Evolutionary conservation across 1,140 invertebrate species (phyloP), one percentile per base, ranked within the genome.

Genomic region (Hylaeus anthracinus): DNA sequence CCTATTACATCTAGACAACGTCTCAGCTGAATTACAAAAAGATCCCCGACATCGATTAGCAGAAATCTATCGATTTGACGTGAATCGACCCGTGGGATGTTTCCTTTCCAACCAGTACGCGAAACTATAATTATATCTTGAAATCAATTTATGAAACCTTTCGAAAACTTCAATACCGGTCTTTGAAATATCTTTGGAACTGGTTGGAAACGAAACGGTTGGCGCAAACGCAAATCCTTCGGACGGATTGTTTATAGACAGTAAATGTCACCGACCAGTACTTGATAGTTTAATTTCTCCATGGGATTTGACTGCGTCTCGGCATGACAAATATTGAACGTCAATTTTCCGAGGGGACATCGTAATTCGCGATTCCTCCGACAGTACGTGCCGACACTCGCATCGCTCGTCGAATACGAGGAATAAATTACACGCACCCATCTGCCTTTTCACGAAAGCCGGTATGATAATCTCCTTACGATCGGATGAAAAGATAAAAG

Each of bases 321-420:
- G 39, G 3, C n/a, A 12, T 55, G 26, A 79, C 55, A 56, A 65
- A 65, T 45, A 26, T 56, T 2, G 9, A n/a, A n/a, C 60, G 43
- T 72, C 51, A 65, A 12, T 77, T 77, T 69, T 48, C 51, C 26
- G 1, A 12, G 4, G 14, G n/a, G 26, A 48, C 60, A 26, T 72
- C 39, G 63, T 79, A 79, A 79, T 39, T 79, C 39, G 72, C 41
- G 69, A 43, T 9, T 14, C 12, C 65, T 8, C 10, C 6, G 45
- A 43, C 43, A 39, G 26, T 26, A n/a, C 64, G n/a, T 53, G 12
- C 10, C 58, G 12, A 39, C 69, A 15, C 5, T 5, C 67, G 39
- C 53, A 2, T 8, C 43, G 3, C 53, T 5, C 26, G 48, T 55
- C 15, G n/a, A 3, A n/a, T 48, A 26, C 26, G 1, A 51, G 8